Evolutionary conservation across 2,797 vertebrate species (phyloP).

Genomic region (Oreortyx pictus): DNA sequence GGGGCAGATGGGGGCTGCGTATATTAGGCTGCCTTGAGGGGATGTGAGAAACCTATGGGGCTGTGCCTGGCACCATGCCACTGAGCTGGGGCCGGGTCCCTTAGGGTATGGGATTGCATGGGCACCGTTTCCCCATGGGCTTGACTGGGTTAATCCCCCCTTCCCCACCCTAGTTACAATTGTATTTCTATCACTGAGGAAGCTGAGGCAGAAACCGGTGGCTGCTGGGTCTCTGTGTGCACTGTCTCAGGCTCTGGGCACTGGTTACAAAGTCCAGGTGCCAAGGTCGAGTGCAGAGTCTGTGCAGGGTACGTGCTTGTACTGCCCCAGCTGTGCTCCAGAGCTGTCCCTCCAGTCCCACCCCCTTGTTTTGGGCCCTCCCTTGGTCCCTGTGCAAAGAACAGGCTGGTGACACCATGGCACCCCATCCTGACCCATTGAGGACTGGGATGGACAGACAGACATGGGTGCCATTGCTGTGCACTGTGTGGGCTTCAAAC

Average conservation of each 20-base stretch:
- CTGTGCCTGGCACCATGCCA: accelerated
- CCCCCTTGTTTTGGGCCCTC: not conserved
- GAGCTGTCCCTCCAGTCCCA: not conserved
- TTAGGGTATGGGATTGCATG: not conserved
- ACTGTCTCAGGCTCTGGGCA: not conserved
- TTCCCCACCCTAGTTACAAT: not conserved
- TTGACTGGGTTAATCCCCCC: not conserved
- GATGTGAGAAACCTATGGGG: not conserved
- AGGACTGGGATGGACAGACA: not conserved
- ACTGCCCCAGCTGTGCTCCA: not conserved
- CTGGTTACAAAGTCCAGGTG: constrained; percentile 28
- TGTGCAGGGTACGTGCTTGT: not conserved
- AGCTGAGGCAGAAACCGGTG: not conserved
- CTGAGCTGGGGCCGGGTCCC: not conserved
- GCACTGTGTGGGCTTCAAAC: not conserved
- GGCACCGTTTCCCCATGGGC: too few species aligned
- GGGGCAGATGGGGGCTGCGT: not conserved
- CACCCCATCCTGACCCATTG: not conserved
- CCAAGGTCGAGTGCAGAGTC: constrained; percentile 57
- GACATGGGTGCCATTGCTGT: accelerated
- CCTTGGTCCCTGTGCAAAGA: not conserved
- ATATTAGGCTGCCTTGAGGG: not conserved
- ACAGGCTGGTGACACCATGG: not conserved
- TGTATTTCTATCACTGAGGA: not conserved
- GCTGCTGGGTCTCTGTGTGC: not conserved